Conservation (phyloP, 1,140 invertebrate genomes). For the Drosophila sturtevanti region DNA sequence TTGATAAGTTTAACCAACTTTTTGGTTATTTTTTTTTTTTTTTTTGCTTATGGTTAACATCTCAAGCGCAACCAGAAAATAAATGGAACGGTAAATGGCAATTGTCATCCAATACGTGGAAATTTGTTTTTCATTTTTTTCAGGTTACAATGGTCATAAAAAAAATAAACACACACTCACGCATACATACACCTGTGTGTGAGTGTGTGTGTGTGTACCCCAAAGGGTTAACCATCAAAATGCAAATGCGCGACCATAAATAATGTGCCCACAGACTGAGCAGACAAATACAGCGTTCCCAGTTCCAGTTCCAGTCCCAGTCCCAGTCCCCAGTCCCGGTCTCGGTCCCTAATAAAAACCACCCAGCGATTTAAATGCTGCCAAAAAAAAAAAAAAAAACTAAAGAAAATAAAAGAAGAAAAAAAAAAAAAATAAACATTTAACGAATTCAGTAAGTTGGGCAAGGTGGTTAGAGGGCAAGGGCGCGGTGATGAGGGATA, state of each 20-base stretch:
- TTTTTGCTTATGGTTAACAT: slow-evolving; percentile 66
- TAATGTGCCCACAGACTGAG: slow-evolving; percentile 53
- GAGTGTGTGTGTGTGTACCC: slow-evolving; percentile 9
- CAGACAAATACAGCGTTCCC: slow-evolving; percentile 26
- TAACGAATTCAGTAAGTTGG: background rate
- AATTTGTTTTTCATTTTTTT: slow-evolving; percentile 79
- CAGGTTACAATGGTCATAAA: slow-evolving; percentile 70
- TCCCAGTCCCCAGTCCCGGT: no score
- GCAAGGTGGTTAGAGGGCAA: background rate
- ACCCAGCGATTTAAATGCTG: slow-evolving; percentile 6
- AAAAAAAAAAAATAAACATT: slow-evolving; percentile 1
- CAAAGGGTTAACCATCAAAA: slow-evolving; percentile 64
- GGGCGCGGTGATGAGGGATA: background rate
- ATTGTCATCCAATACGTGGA: slow-evolving; percentile 62
- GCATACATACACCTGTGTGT: slow-evolving; percentile 28
- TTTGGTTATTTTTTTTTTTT: background rate
- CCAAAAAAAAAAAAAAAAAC: background rate
- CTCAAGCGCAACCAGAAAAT: slow-evolving; percentile 48
- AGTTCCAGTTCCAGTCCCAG: no score
- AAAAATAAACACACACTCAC: slow-evolving; percentile 59
- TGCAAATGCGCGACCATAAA: slow-evolving; percentile 80
- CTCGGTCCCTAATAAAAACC: background rate
- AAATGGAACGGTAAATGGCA: slow-evolving; percentile 1
- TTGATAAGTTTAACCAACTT: no score
- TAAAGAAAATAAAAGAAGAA: background rate